These are phyloP conservation scores for Drosophila triauraria DNA, from an alignment of 1,140 invertebrate species.

Conservation along the genomic window DNA sequence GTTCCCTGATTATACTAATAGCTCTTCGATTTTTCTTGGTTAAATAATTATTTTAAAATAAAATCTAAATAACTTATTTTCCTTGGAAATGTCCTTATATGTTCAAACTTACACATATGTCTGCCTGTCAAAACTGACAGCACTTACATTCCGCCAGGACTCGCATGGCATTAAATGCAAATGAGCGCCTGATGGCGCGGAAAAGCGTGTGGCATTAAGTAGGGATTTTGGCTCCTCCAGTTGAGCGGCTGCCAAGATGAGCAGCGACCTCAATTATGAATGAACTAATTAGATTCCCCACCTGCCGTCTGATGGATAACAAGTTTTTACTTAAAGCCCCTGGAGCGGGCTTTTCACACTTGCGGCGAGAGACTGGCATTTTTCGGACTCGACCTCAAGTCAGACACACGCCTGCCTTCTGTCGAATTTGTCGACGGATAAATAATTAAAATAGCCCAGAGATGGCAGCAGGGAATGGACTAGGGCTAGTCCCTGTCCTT, in stretches of 20 bases:
- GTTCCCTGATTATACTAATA: too few species aligned
- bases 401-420: conserved; percentile 12
- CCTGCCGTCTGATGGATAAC: conserved; percentile 37
- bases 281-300: conserved; percentile 70
- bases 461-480: conserved; percentile 13
- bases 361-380: conserved; percentile 36
- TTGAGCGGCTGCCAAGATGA: conserved; percentile 16
- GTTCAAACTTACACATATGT: conserved; percentile 23
- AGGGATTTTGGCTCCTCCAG: conserved; percentile 21
- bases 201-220: conserved; percentile 40
- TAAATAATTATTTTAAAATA: neutral
- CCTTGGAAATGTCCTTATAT: neutral
- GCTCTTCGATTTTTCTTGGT: too few species aligned
- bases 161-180: conserved; percentile 55
- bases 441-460: conserved; percentile 44
- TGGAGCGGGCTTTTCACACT: conserved; percentile 48
- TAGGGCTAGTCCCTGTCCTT: conserved; percentile 4
- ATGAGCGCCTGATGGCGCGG: conserved; percentile 55
- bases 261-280: conserved; percentile 68
- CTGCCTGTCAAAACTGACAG: conserved; percentile 42
- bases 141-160: conserved; percentile 16
- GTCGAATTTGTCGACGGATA: conserved; percentile 38
- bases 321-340: conserved; percentile 22
- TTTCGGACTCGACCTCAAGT: conserved; percentile 20
- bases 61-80: neutral